Conservation (phyloP, 2,113 vertebrate species). For the Vidua macroura region DNA sequence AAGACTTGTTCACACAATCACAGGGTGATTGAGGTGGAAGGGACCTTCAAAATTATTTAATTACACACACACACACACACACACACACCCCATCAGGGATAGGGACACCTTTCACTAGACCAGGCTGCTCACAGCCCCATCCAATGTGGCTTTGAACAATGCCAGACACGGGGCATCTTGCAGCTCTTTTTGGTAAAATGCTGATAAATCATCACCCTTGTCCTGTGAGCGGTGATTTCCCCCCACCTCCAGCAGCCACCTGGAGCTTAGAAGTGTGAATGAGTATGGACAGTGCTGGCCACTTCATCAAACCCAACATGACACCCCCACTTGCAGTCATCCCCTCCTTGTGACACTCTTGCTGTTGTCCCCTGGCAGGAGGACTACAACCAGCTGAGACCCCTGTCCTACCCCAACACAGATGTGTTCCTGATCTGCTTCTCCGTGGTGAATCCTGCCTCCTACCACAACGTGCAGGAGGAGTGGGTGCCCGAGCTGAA, state of each 20-base stretch:
- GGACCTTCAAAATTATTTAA: neutral
- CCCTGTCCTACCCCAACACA: conserved; percentile 88
- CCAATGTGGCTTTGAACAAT: neutral
- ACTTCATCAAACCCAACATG: rapidly evolving
- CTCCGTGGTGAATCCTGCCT: conserved; percentile 87
- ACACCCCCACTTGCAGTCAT: neutral
- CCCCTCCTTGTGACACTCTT: neutral
- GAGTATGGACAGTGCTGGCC: neutral
- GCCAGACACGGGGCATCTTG: neutral
- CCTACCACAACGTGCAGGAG: conserved; percentile 87
- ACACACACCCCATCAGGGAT: neutral
- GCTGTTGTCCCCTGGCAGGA: conserved; percentile 70
- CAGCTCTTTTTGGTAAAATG: neutral
- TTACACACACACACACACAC: neutral
- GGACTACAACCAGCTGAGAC: conserved; percentile 88
- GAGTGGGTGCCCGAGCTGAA: conserved; percentile 89
- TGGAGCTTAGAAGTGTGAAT: rapidly evolving
- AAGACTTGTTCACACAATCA: neutral
- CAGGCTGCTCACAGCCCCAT: rapidly evolving
- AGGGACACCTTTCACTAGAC: neutral
- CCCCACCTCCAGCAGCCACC: neutral
- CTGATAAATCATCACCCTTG: neutral
- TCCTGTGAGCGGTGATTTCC: rapidly evolving
- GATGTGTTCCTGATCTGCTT: conserved; percentile 90
- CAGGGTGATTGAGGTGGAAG: neutral